phyloP scores from a whole-genome alignment of 2,113 vertebrate genomes.

The Dasyprocta punctata region DNA sequence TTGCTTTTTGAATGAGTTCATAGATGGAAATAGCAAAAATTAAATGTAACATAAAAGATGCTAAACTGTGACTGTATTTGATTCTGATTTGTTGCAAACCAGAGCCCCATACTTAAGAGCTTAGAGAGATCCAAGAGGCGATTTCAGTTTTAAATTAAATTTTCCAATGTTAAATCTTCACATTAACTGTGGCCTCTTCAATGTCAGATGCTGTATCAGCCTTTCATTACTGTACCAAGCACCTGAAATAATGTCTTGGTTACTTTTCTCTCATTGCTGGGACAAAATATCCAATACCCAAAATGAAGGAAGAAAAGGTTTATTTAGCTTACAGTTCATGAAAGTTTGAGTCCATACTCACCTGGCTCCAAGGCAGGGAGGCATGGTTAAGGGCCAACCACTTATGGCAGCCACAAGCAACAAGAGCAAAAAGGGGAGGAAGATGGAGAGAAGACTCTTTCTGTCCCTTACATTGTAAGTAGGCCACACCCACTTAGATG shows the following conservation, averaged over 20 bases:
- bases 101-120: conserved; percentile 41
- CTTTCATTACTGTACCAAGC: background rate
- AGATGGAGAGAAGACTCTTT: too few species aligned
- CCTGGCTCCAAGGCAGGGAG: too few species aligned
- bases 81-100: conserved; percentile 78
- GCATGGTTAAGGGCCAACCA: too few species aligned
- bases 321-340: too few species aligned
- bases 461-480: too few species aligned
- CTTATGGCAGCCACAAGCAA: too few species aligned
- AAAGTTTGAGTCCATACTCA: too few species aligned
- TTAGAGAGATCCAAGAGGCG: conserved; percentile 60
- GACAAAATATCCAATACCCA: too few species aligned
- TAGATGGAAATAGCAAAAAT: conserved; percentile 63
- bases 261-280: too few species aligned
- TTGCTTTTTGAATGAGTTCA: conserved; percentile 70
- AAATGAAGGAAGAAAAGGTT: too few species aligned
- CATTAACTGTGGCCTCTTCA: conserved; percentile 66
- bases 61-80: conserved; percentile 69
- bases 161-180: conserved; percentile 61
- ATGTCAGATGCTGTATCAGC: background rate
- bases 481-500: too few species aligned
- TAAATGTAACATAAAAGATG: conserved; percentile 58
- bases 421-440: too few species aligned
- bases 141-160: conserved; percentile 16
- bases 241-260: background rate